Evolutionary conservation across 2,888 invertebrate species (phyloP).

Genomic region (Callimorpha dominula): DNA sequence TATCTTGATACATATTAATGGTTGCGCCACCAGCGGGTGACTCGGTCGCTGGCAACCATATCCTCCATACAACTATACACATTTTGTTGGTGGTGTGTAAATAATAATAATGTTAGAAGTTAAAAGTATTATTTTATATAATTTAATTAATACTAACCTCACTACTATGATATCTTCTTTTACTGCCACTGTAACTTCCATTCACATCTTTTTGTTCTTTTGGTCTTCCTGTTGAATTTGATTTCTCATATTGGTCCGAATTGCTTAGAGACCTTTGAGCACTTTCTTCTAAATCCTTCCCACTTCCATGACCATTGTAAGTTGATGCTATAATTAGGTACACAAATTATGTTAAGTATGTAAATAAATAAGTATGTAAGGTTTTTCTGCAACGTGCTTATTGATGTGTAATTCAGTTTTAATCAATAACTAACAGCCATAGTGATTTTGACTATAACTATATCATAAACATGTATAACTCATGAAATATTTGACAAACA

Average conservation of each 20-base stretch:
- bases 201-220: conserved; percentile 63
- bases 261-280: conserved; percentile 60
- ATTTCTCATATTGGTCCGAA: conserved; percentile 56
- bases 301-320: conserved; percentile 75
- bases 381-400: neutral
- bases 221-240: conserved; percentile 45
- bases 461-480: too few species aligned
- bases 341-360: neutral
- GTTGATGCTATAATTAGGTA: conserved; percentile 60
- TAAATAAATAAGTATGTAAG: neutral
- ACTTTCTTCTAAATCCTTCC: conserved; percentile 73
- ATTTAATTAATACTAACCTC: conserved; percentile 65
- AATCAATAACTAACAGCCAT: too few species aligned
- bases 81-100: too few species aligned
- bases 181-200: conserved; percentile 70
- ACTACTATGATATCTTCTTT: conserved; percentile 76
- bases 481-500: too few species aligned
- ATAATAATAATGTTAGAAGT: neutral
- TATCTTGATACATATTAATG: too few species aligned
- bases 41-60: too few species aligned
- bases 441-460: too few species aligned
- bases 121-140: neutral
- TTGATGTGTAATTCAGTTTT: neutral
- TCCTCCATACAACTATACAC: too few species aligned
- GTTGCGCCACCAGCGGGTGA: too few species aligned